Evolutionary conservation across 1,140 invertebrate species (phyloP).

Genomic region (Oedothorax gibbosus): DNA sequence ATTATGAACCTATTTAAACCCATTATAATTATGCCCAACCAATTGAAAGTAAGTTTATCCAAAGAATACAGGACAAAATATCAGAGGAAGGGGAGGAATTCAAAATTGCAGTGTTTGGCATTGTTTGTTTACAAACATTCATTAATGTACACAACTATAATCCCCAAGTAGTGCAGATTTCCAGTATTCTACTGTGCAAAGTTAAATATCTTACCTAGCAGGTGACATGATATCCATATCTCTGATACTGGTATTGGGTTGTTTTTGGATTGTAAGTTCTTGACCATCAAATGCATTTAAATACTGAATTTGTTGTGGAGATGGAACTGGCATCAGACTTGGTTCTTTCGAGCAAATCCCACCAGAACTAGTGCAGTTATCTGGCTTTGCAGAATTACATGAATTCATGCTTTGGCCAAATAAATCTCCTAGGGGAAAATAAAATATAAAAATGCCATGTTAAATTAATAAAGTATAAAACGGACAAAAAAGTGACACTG

Average conservation of each 20-base stretch:
- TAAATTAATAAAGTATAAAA: neutral
- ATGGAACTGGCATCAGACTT: slow-evolving; percentile 94
- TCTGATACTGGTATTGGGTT: slow-evolving; percentile 87
- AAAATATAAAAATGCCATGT: neutral
- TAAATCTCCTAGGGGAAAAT: slow-evolving; percentile 24
- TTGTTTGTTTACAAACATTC: too few relatives aligned
- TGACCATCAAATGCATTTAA: slow-evolving; percentile 95
- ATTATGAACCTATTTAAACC: too few relatives aligned
- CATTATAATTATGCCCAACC: too few relatives aligned
- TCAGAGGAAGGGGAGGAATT: too few relatives aligned
- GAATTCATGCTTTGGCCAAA: slow-evolving; percentile 47
- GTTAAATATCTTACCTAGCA: slow-evolving; percentile 47
- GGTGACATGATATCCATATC: slow-evolving; percentile 71
- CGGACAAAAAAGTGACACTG: neutral
- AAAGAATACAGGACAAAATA: too few relatives aligned
- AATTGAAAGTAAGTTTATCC: too few relatives aligned
- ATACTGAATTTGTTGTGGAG: slow-evolving; percentile 95
- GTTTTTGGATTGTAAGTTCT: slow-evolving; percentile 96
- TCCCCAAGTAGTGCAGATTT: too few relatives aligned
- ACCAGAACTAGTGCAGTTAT: slow-evolving; percentile 31
- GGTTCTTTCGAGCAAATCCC: slow-evolving; percentile 75
- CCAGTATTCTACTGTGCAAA: too few relatives aligned
- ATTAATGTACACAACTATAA: too few relatives aligned
- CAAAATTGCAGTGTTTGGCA: too few relatives aligned
- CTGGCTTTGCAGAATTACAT: slow-evolving; percentile 37